Evolutionary conservation across 1,140 invertebrate species (phyloP), one percentile per base, ranked within the genome.

Genomic region (Kradibia gibbosae): DNA sequence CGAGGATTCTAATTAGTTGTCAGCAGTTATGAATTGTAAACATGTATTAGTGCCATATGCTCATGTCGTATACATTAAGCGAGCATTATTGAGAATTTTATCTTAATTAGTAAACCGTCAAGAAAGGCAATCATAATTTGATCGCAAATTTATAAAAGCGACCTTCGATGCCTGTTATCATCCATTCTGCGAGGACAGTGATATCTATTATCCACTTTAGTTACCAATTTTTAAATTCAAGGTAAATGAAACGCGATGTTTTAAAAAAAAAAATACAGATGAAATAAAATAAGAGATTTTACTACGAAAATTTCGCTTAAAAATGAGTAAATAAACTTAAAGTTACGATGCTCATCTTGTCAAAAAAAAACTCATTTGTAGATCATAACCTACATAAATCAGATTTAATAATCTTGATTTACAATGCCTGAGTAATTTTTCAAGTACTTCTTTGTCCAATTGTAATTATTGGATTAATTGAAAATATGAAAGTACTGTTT

Each of bases 381-480:
- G 0, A 67, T 20, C 3, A 13, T 22, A 65, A 48, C 20, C 5
- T 25, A 22, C 60, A 36, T 0, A 71, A 80, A 80, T 42, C 31
- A 22, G 34, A 80, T 25, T 62, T 80, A 5, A 34, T 17, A 60
- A 39, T 67, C 3, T 17, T 83, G 53, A 15, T 48, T 31, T 17
- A 80, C n/a, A 20, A 57, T 42, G 17, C 72, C 3, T 10, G 73
- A 39, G 2, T 85, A 0, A 55, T 80, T 71, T 85, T 85, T 65
- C 85, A 88, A 80, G 72, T 81, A 1, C 67, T 87, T 15, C 80
- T 87, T 13, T 88, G 86, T 84, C 85, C 86, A 4, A 82, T 83
- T 10, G 72, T 88, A 17, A 80, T 84, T 0, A 39, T 85, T 11
- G 86, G 86, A 31, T 28, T 87, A 2, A 45, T 87, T 11, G 83